Evolutionary conservation across 2,113 vertebrate species (phyloP).

Genomic region (Xiphophorus maculatus): DNA sequence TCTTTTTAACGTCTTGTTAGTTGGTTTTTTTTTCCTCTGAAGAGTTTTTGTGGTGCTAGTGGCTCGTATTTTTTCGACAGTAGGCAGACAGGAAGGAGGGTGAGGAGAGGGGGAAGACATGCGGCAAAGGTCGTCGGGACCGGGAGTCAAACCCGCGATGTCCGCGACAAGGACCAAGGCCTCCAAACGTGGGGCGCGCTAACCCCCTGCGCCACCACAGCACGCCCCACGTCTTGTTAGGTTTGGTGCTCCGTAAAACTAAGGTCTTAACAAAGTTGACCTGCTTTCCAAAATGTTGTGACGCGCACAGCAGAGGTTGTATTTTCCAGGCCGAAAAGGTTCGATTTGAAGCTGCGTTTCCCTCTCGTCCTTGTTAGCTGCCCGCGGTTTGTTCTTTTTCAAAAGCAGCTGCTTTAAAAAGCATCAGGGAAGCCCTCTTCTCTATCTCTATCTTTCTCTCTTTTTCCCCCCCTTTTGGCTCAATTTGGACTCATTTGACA

Average conservation of each 20-base stretch:
- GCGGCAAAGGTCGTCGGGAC: no score
- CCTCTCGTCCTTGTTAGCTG: constrained; percentile 19
- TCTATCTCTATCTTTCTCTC: not conserved
- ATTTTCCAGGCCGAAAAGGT: constrained; percentile 25
- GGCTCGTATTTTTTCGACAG: no score
- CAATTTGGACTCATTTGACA: constrained; percentile 47
- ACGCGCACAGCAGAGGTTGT: not conserved
- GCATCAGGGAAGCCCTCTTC: constrained; percentile 37
- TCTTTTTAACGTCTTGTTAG: not conserved
- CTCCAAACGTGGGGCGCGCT: no score
- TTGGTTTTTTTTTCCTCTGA: not conserved
- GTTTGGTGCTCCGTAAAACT: not conserved
- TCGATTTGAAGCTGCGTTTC: constrained; percentile 8
- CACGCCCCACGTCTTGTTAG: not conserved
- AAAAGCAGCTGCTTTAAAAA: constrained; percentile 33
- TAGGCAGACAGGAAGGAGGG: no score
- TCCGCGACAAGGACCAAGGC: no score
- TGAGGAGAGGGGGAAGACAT: no score
- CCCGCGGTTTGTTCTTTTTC: constrained; percentile 33
- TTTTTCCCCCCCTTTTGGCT: constrained; percentile 1
- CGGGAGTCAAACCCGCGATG: no score
- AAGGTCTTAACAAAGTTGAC: not conserved
- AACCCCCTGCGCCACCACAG: no score
- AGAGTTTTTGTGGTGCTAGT: no score
- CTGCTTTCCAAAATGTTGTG: not conserved